Conservation (phyloP, 2,888 invertebrate species). For the Volucella bombylans region DNA sequence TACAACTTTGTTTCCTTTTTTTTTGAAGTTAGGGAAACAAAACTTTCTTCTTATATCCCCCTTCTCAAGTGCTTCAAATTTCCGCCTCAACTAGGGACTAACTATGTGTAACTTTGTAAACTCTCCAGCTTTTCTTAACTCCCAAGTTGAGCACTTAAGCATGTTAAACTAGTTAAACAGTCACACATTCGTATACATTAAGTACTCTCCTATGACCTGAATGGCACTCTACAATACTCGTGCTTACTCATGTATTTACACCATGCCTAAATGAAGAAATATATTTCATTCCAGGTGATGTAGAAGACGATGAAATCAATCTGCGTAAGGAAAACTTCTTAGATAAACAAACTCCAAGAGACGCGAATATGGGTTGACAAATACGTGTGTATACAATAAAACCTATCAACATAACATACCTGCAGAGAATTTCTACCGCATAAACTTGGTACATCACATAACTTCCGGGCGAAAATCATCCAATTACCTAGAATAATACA, state of each 20-base stretch:
- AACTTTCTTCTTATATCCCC: too few species aligned
- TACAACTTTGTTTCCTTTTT: too few species aligned
- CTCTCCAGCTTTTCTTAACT: too few species aligned
- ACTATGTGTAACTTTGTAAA: too few species aligned
- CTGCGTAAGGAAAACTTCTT: conserved; percentile 11
- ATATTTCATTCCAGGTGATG: conserved; percentile 48
- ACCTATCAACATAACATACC: background rate
- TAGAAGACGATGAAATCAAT: background rate
- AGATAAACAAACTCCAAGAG: background rate
- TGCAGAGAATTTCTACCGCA: conserved; percentile 7
- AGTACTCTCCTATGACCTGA: conserved; percentile 4
- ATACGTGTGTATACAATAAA: conserved; percentile 25
- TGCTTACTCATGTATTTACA: background rate
- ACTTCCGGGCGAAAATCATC: conserved; percentile 25
- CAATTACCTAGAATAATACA: conserved; percentile 30
- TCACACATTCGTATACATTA: background rate
- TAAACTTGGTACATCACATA: conserved; percentile 33
- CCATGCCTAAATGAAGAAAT: background rate
- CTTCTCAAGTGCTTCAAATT: too few species aligned
- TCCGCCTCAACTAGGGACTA: too few species aligned
- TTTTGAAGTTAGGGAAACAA: too few species aligned
- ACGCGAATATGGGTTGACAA: conserved; percentile 7
- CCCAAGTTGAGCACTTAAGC: background rate
- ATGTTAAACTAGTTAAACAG: background rate
- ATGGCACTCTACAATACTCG: background rate